Evolutionary conservation across 30 jellyfish, hydroid and myxozoan genomes (phyloP).

Genomic region (Turritopsis dohrnii): DNA sequence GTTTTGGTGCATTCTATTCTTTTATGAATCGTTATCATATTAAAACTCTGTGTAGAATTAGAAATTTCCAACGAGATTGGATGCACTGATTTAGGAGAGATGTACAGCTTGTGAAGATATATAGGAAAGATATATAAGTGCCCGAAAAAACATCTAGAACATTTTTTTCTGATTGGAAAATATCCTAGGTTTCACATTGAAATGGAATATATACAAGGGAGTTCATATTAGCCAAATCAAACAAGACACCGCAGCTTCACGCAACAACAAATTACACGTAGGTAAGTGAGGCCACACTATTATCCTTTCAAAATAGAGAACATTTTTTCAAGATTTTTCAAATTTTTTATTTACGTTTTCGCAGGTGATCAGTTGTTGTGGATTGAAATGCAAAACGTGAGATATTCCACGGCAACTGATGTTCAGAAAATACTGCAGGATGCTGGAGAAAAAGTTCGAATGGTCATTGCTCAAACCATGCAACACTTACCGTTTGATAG

Average conservation of each 20-base stretch:
- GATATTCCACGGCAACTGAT: background rate
- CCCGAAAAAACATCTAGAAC: too few relatives aligned
- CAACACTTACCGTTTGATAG: background rate
- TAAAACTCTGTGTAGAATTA: too few relatives aligned
- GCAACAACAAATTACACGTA: background rate
- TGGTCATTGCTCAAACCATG: constrained; percentile 3
- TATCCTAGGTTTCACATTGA: background rate
- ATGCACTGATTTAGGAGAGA: too few relatives aligned
- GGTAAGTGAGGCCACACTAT: background rate
- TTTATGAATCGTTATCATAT: too few relatives aligned
- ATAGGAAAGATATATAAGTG: too few relatives aligned
- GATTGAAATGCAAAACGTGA: background rate
- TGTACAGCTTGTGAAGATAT: too few relatives aligned
- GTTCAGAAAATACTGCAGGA: background rate
- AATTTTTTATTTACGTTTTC: too few relatives aligned
- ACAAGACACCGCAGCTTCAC: background rate
- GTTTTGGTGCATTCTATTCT: too few relatives aligned
- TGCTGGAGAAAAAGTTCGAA: background rate
- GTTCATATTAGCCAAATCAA: background rate
- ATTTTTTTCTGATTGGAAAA: background rate
- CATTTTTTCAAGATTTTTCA: too few relatives aligned
- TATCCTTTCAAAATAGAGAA: too few relatives aligned
- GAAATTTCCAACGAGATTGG: too few relatives aligned
- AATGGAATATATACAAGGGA: background rate
- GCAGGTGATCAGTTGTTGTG: constrained; percentile 15